Conservation (phyloP, 2,888 invertebrate species). For the Chloroclysta siterata region DNA sequence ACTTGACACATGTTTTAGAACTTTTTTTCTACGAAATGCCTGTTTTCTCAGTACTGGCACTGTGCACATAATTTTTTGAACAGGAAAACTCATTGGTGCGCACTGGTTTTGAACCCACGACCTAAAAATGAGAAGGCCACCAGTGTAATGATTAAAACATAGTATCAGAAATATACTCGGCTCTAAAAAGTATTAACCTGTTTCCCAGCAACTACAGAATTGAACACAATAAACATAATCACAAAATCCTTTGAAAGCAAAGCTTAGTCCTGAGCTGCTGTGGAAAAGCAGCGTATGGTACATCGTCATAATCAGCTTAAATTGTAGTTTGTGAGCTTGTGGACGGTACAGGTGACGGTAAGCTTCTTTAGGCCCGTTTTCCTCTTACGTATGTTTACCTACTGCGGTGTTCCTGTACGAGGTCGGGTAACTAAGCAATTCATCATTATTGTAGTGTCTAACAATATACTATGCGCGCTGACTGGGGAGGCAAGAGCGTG, state of each 20-base stretch:
- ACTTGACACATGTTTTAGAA: no score
- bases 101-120: no score
- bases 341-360: conserved; percentile 61
- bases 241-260: conserved; percentile 31
- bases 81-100: no score
- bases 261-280: conserved; percentile 36
- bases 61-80: no score
- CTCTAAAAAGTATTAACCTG: not conserved
- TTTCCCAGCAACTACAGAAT: conserved; percentile 7
- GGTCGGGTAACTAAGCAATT: conserved; percentile 1
- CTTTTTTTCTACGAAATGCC: no score
- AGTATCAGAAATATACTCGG: not conserved
- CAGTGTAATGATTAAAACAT: no score
- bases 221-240: conserved; percentile 25
- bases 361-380: conserved; percentile 59
- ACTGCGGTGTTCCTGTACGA: conserved; percentile 8
- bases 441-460: no score
- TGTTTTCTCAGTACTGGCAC: no score
- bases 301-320: conserved; percentile 70
- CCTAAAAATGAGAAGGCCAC: no score
- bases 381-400: conserved; percentile 43
- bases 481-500: no score
- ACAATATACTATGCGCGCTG: no score
- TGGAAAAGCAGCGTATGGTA: conserved; percentile 40
- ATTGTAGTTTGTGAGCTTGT: conserved; percentile 57